Percentiles rank a stretch among this genome's conserved stretches.
Conservation (phyloP, 2,888 invertebrate species). For the Amorpha juglandis region DNA sequence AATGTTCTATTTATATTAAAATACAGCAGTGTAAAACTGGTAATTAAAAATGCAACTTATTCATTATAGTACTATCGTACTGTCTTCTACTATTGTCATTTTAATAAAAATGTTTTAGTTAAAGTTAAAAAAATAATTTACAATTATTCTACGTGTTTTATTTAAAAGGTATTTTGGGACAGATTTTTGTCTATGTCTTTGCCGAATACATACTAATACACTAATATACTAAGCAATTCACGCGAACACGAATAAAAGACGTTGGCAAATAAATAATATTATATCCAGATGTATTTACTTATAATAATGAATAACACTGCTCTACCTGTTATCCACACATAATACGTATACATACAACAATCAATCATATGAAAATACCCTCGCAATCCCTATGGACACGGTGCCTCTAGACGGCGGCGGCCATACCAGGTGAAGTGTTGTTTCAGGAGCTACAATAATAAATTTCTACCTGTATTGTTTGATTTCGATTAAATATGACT, state of each 20-base stretch:
- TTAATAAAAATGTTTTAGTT: too few relatives aligned
- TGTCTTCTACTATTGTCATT: too few relatives aligned
- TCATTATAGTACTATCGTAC: too few relatives aligned
- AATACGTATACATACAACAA: conserved; percentile 26
- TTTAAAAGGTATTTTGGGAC: too few relatives aligned
- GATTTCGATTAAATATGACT: conserved; percentile 41
- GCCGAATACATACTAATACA: too few relatives aligned
- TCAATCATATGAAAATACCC: conserved; percentile 37
- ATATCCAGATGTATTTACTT: not conserved
- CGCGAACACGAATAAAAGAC: too few relatives aligned
- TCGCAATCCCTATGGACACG: conserved; percentile 44
- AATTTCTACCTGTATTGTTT: conserved; percentile 43
- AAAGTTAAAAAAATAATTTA: too few relatives aligned
- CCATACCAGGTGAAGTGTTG: conserved; percentile 40
- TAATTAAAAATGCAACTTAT: not conserved
- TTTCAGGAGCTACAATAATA: conserved; percentile 39
- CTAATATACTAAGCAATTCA: too few relatives aligned
- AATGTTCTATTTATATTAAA: not conserved
- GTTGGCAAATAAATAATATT: too few relatives aligned
- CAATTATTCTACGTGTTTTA: too few relatives aligned
- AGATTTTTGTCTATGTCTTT: too few relatives aligned
- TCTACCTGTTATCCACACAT: not conserved
- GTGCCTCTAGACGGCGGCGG: conserved; percentile 11
- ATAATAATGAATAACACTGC: not conserved
- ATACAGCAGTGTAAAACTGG: not conserved